phyloP scores from a whole-genome alignment of 2,888 invertebrate species.

The Anthophora plumipes region DNA sequence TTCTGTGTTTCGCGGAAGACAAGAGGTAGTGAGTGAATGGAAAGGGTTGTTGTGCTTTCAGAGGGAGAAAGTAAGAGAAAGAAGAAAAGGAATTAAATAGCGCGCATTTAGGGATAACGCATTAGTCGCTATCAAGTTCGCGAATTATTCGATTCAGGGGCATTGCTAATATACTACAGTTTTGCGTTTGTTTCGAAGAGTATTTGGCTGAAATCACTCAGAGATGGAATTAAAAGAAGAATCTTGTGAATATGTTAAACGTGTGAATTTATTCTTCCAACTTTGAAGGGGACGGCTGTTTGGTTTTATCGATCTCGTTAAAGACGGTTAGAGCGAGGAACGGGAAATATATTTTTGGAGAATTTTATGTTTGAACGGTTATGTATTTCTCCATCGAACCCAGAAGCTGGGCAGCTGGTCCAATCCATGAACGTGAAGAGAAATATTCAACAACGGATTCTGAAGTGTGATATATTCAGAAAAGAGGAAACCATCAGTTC shows the following conservation, averaged over 20 bases:
- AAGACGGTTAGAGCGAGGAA: conserved; percentile 23
- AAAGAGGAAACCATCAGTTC: neutral
- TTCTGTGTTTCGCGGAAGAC: neutral
- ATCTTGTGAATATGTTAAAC: neutral
- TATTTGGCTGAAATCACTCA: conserved; percentile 7
- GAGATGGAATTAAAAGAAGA: neutral
- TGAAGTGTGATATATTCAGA: conserved; percentile 4
- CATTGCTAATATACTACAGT: conserved; percentile 44
- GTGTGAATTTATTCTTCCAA: neutral
- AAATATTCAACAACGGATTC: neutral
- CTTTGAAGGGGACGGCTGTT: conserved; percentile 20
- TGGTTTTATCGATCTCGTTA: conserved; percentile 48
- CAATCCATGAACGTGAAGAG: neutral
- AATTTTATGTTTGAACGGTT: conserved; percentile 60
- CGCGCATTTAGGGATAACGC: conserved; percentile 22
- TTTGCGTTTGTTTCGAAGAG: conserved; percentile 31
- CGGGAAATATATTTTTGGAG: conserved; percentile 68
- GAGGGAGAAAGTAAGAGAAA: neutral
- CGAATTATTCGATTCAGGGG: conserved; percentile 54
- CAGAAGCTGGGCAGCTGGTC: conserved; percentile 23
- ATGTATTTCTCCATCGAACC: conserved; percentile 53
- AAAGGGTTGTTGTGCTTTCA: neutral
- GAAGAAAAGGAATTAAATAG: neutral
- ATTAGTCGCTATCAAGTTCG: conserved; percentile 39
- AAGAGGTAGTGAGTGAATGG: neutral